A percentile compares a stretch with the other conserved stretches of the same genome.
Conservation (phyloP, 2,888 invertebrate genomes). For the Molorchus minor region DNA sequence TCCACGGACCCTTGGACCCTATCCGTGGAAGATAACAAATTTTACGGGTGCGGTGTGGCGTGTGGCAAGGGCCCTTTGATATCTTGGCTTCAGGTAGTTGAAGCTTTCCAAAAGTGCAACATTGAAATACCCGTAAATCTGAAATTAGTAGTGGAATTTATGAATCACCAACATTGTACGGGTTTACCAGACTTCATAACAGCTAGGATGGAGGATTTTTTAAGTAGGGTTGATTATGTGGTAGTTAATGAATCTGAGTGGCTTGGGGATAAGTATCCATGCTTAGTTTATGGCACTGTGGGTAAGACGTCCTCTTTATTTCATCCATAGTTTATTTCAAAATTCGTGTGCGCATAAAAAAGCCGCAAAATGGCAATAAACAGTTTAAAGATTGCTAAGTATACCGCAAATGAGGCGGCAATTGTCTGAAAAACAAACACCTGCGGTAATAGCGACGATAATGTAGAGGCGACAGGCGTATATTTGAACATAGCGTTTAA, state of each 20-base stretch:
- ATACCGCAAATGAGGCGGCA: too few relatives aligned
- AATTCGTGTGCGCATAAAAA: too few relatives aligned
- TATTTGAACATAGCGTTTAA: too few relatives aligned
- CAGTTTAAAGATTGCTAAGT: too few relatives aligned
- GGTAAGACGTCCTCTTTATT: slow-evolving; percentile 48
- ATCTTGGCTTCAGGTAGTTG: slow-evolving; percentile 61
- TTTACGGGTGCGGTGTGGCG: slow-evolving; percentile 61
- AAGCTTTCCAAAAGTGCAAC: slow-evolving; percentile 54
- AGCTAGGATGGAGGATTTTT: slow-evolving; percentile 56
- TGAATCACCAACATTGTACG: slow-evolving; percentile 58
- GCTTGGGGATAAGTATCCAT: slow-evolving; percentile 62
- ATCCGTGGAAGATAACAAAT: slow-evolving; percentile 52
- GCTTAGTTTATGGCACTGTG: slow-evolving; percentile 61
- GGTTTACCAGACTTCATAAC: slow-evolving; percentile 59
- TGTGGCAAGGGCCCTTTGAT: slow-evolving; percentile 62
- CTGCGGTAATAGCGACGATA: too few relatives aligned
- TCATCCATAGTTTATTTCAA: too few relatives aligned
- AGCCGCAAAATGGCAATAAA: too few relatives aligned
- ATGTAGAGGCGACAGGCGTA: too few relatives aligned
- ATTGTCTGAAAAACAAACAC: too few relatives aligned
- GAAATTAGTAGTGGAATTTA: slow-evolving; percentile 62
- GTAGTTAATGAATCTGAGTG: slow-evolving; percentile 61
- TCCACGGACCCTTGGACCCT: slow-evolving; percentile 60
- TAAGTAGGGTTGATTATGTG: slow-evolving; percentile 58
- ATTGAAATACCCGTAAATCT: slow-evolving; percentile 62